Base-by-base conservation (phyloP, 1,140 invertebrate species). In the Chionoecetes opilio region DNA sequence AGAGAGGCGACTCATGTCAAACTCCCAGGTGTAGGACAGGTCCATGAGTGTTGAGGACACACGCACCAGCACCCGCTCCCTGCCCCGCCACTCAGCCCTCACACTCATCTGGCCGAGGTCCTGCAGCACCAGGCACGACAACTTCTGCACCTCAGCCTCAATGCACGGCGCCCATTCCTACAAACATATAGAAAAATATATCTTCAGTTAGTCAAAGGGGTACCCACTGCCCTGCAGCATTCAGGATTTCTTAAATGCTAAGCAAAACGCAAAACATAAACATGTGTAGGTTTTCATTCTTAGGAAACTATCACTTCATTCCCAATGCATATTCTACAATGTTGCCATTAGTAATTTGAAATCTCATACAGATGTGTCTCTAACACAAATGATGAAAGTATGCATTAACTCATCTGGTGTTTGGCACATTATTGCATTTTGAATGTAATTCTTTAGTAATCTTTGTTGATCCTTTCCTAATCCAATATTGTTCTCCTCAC, bases 91-190 rank as follows among this genome's bases (percentile, higher is more conserved):
- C 8, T 14, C 9, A 35, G 34, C 75, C 38, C 82, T 63, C 46
- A 94, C 82, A 91, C 32, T 91, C 32, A 35, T 34, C 75, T 91
- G 90, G 9, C n/a, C 86, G 38, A 94, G 31, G 37, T 94, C 93
- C 32, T 17, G 17, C 41, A 94, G 75, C 35, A 91, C 93, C 8
- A 94, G 63, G 29, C 37, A 29, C 46, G 89, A 94, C 41, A 93
- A 8, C 32, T 93, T 86, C 34, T 31, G 34, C 29, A 88, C 46
- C 26, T 86, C 93, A n/a, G 88, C 89, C 84, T 94, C 93, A 46
- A 94, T 63, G 31, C 93, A 94, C 31, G 93, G 38, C 26, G 93
- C 82, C 93, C 93, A 94, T 21, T 90, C 93, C 93, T 93, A 53
- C 3, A 34, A 26, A 89, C 8, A 26, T 34, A 9, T 35, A 93